Percentiles rank a stretch among this genome's conserved stretches.
Conservation (phyloP, 2,797 vertebrate genomes). For the Bradypodion ventrale region DNA sequence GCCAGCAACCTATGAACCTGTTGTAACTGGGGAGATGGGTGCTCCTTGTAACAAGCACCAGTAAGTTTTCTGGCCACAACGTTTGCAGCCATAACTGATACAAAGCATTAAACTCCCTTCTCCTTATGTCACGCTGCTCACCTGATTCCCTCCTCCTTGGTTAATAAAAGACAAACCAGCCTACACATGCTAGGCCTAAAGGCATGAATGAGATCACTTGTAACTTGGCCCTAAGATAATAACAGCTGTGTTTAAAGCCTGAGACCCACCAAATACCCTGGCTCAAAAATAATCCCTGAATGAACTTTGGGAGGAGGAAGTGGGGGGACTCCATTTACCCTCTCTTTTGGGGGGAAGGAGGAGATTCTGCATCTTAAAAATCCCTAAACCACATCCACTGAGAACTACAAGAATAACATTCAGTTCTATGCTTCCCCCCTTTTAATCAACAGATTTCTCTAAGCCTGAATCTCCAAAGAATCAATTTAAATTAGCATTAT, state of each 20-base stretch:
- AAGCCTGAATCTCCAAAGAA: constrained; percentile 79
- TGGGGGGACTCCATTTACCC: not conserved
- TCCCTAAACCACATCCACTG: constrained; percentile 60
- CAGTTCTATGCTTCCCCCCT: constrained; percentile 69
- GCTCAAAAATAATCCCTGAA: not conserved
- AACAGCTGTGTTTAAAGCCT: not conserved
- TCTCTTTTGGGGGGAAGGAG: too few relatives aligned
- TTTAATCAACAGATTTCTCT: constrained; percentile 75
- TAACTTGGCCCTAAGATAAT: not conserved
- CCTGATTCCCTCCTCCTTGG: not conserved
- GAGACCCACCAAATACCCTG: not conserved
- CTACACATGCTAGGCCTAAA: not conserved
- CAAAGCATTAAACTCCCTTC: not conserved
- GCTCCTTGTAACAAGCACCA: too few relatives aligned
- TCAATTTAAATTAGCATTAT: constrained; percentile 80
- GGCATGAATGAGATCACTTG: not conserved
- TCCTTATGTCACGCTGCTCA: not conserved
- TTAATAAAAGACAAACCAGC: not conserved
- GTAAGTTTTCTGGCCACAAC: too few relatives aligned
- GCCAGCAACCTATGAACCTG: too few relatives aligned
- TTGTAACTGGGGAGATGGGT: too few relatives aligned
- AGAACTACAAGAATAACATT: constrained; percentile 72
- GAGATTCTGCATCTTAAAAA: constrained; percentile 61
- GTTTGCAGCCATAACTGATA: not conserved
- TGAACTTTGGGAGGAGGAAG: too few relatives aligned